These are phyloP conservation scores for Ornithorhynchus anatinus DNA, from an alignment of 2,113 vertebrate species.

Conservation along the genomic window DNA sequence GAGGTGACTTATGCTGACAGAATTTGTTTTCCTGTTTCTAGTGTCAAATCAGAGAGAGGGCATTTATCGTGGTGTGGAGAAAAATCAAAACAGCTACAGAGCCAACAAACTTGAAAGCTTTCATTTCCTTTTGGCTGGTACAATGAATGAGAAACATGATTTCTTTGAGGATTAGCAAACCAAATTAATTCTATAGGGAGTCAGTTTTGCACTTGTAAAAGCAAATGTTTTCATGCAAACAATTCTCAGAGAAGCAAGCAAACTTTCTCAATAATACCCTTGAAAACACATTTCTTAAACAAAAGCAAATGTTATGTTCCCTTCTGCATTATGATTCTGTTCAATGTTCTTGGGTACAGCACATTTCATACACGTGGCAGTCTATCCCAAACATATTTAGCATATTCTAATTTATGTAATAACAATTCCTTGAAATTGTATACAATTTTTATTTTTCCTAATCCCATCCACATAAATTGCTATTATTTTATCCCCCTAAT, in stretches of 20 bases:
- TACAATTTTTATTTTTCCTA: no score
- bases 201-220: conserved; percentile 8
- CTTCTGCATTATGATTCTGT: neutral
- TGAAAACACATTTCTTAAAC: conserved; percentile 3
- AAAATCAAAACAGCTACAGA: conserved; percentile 8
- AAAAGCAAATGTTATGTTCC: neutral
- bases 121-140: conserved; percentile 9
- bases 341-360: neutral
- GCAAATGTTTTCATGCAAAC: conserved; percentile 1
- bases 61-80: neutral
- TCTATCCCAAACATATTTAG: no score
- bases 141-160: neutral
- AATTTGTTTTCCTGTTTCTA: conserved; percentile 41
- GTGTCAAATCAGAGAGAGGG: conserved; percentile 17
- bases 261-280: conserved; percentile 1
- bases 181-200: conserved; percentile 25
- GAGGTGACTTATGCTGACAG: conserved; percentile 44
- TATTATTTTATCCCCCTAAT: no score
- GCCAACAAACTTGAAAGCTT: conserved; percentile 36
- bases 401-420: no score
- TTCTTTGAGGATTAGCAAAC: conserved; percentile 26
- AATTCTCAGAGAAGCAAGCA: neutral
- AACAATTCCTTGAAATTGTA: no score
- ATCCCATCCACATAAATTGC: no score
- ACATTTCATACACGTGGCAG: neutral